Evolutionary conservation across 2,797 vertebrate species (phyloP).

Genomic region (Galago senegalensis): DNA sequence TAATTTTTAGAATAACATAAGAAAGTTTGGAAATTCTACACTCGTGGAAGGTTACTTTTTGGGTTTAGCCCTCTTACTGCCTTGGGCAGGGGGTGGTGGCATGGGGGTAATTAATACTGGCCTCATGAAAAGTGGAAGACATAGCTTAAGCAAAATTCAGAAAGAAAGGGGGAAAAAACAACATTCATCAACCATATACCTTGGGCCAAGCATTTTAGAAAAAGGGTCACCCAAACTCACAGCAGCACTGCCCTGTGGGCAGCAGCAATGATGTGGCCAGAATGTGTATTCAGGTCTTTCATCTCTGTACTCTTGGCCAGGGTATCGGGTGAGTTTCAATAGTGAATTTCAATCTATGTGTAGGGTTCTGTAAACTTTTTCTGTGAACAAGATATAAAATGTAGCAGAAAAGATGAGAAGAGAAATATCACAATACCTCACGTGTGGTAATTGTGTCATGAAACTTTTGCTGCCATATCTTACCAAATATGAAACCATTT

Average conservation of each 20-base stretch:
- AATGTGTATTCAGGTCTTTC: background rate
- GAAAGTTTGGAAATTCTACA: constrained; percentile 12
- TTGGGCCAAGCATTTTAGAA: background rate
- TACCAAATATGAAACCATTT: background rate
- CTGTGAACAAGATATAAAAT: background rate
- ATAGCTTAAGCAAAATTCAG: background rate
- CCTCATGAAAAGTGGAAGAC: background rate
- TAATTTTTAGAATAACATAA: constrained; percentile 25
- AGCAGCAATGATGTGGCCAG: background rate
- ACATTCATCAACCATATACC: background rate
- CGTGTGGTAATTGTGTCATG: background rate
- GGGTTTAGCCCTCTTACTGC: background rate
- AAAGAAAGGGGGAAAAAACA: background rate
- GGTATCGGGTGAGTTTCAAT: background rate
- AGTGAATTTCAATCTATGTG: background rate
- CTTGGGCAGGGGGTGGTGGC: too few species aligned
- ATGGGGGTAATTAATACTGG: background rate
- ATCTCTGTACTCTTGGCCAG: background rate
- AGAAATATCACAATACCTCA: background rate
- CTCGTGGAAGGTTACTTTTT: background rate
- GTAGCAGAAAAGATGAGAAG: background rate
- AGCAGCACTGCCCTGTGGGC: background rate
- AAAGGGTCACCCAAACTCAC: background rate
- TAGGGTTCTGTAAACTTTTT: background rate
- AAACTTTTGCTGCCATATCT: constrained; percentile 8